Evolutionary conservation across 2,113 vertebrate genomes (phyloP).

Genomic region (Petroica traversi): DNA sequence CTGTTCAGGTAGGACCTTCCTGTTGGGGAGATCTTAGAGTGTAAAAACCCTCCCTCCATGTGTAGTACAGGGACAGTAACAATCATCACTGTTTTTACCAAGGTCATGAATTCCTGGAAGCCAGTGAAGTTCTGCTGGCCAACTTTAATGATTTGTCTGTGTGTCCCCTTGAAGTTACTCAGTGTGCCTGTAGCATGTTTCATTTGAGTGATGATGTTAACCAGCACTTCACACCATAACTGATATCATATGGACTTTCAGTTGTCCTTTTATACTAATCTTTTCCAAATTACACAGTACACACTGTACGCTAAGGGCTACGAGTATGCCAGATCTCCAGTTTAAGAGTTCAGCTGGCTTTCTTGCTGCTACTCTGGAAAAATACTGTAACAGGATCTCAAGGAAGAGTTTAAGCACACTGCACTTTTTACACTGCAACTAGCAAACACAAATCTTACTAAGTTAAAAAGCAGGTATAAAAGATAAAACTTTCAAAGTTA

Average conservation of each 20-base stretch:
- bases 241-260: conserved; percentile 25
- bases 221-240: conserved; percentile 34
- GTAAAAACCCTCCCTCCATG: background rate
- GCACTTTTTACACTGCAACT: background rate
- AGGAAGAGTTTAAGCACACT: background rate
- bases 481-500: background rate
- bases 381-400: background rate
- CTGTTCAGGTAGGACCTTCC: background rate
- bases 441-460: background rate
- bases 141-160: background rate
- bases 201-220: conserved; percentile 34
- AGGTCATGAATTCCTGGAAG: background rate
- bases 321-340: background rate
- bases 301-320: background rate
- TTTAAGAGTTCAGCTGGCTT: conserved; percentile 35
- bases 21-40: background rate
- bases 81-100: background rate
- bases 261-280: conserved; percentile 4
- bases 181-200: background rate
- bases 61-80: background rate
- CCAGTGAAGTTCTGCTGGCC: background rate
- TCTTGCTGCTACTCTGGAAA: conserved; percentile 26
- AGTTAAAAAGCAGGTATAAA: background rate
- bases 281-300: conserved; percentile 52
- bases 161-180: background rate